Base-by-base conservation (phyloP, 2,888 invertebrate species). In the Mactromeris polynyma region DNA sequence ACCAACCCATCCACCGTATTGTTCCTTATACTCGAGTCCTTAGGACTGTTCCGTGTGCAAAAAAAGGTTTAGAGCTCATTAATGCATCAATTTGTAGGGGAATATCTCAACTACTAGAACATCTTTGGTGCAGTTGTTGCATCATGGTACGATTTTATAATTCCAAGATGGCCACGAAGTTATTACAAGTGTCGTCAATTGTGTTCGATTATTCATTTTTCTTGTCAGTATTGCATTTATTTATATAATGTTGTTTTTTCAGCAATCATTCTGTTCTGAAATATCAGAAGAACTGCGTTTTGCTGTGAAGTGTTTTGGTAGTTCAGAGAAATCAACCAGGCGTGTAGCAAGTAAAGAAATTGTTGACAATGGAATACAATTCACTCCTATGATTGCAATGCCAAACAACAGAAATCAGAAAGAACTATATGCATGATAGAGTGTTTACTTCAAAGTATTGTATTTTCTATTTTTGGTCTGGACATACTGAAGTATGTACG, bases 271-370 rank as follows among this genome's bases (percentile, higher is more conserved):
- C 83, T 99, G 99, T 97, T 98, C 98, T 73, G 99, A 99, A 97
- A 99, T 99, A 98, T 98, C 98, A 0, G 98, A 99, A 97, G 99
- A 99, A 97, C 97, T 99, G 89, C 97, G 98, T 46, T 99, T 99
- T 96, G 99, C 99, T 0, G 98, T 99, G 96, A 97, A 98, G 81
- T 99, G 99, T 96, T 98, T 98, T 33, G 98, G 98, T 7, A 98
- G 98, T 1, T 97, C 98, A 91, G 98, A 98, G 95, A 97, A 98
- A 89, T 98, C 98, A 0, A 90, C 89, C 40, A 93, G 94, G 58
- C 83, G 93, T 82, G 92, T 94, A 64, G 88, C 89, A 40, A 91
- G 93, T 92, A 86, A 94, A 69, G 95, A 95, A 51, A 93, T 95
- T n/a, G 93, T 94, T 3, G 96, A 96, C 91, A 96, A 95, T 89